Evolutionary conservation across 2,888 invertebrate genomes (phyloP).

Genomic region (Linnaemya tessellans): DNA sequence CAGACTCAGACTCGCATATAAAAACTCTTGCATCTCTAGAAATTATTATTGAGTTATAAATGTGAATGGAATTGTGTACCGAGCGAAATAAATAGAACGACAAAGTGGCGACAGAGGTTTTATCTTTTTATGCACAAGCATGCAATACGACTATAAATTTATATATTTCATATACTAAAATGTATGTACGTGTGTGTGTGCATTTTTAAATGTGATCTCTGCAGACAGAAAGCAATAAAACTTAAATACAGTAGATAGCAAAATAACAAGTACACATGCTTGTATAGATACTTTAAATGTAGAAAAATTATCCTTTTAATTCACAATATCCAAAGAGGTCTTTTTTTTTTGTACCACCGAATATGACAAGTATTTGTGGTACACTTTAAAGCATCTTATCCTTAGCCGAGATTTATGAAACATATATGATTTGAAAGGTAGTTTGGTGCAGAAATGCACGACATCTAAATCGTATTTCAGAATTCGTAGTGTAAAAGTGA

Average conservation of each 20-base stretch:
- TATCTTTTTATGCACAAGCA: constrained; percentile 38
- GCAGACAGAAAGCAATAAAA: not conserved
- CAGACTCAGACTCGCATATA: not conserved
- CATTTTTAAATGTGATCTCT: not conserved
- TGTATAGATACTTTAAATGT: too few relatives aligned
- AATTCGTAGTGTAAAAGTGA: too few relatives aligned
- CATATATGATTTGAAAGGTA: too few relatives aligned
- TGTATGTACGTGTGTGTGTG: constrained; percentile 22
- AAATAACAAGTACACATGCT: not conserved
- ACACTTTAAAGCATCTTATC: too few relatives aligned
- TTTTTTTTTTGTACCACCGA: too few relatives aligned
- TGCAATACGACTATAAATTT: constrained; percentile 9
- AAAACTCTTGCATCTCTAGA: constrained; percentile 1
- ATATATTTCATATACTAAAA: not conserved
- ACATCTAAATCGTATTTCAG: too few relatives aligned
- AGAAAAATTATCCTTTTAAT: not conserved
- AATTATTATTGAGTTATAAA: constrained; percentile 10
- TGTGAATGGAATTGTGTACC: not conserved
- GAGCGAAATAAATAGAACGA: constrained; percentile 8
- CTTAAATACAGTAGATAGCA: not conserved
- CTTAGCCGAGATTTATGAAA: too few relatives aligned
- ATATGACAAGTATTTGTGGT: too few relatives aligned
- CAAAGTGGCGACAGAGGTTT: constrained; percentile 39
- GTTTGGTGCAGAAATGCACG: too few relatives aligned
- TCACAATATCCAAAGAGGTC: too few relatives aligned